These are phyloP conservation scores for Neoseiulus cucumeris DNA, from an alignment of 1,140 invertebrate genomes.

Conservation along the genomic window DNA sequence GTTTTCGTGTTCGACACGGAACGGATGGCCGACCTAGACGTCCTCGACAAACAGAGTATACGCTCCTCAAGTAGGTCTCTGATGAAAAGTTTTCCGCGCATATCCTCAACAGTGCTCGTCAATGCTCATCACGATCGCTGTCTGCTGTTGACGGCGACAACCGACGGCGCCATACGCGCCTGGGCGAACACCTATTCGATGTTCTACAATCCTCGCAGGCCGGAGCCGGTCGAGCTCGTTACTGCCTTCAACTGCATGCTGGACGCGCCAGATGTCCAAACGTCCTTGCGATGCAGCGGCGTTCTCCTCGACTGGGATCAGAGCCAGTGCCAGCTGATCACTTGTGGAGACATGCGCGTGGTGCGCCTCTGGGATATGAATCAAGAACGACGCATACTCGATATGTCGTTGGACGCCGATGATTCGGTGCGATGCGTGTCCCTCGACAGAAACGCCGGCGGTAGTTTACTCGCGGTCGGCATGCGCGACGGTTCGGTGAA, in stretches of 20 bases:
- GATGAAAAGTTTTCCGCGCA: conserved; percentile 30
- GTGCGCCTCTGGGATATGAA: conserved; percentile 67
- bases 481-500: background rate
- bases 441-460: background rate
- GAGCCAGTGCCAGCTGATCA: conserved; percentile 42
- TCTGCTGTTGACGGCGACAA: conserved; percentile 34
- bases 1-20: background rate
- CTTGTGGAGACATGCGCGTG: conserved; percentile 44
- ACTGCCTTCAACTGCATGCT: conserved; percentile 2
- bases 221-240: background rate
- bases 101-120: conserved; percentile 64
- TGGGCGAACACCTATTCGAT: conserved; percentile 8
- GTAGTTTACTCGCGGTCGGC: background rate
- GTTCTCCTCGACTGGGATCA: conserved; percentile 61
- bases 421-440: background rate
- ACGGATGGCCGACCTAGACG: background rate
- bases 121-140: conserved; percentile 62
- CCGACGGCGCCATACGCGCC: background rate
- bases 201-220: background rate
- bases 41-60: background rate
- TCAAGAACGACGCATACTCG: conserved; percentile 35
- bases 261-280: background rate
- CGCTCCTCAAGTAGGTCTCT: background rate
- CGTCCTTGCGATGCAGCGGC: conserved; percentile 28
- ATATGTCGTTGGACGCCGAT: background rate